Percentiles rank a stretch among this genome's conserved stretches.
These are phyloP conservation scores for Chamaedrilus cognettii DNA, from an alignment of 2,888 invertebrate genomes.

Conservation along the genomic window DNA sequence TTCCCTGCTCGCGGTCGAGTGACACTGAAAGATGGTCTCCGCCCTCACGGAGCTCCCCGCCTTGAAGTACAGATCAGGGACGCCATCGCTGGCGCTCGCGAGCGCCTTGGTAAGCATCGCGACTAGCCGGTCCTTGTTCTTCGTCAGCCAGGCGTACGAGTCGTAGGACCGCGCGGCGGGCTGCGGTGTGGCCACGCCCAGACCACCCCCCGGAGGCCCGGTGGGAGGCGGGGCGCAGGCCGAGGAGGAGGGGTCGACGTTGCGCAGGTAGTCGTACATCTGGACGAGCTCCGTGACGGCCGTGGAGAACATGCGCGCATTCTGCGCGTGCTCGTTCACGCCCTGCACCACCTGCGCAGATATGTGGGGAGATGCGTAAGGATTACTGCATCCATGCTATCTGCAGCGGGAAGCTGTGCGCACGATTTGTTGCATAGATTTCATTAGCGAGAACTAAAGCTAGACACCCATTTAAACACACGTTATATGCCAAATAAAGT, in stretches of 20 bases:
- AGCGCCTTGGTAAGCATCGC: constrained; percentile 42
- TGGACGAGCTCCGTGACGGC: constrained; percentile 40
- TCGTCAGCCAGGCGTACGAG: constrained; percentile 39
- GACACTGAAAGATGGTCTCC: constrained; percentile 36
- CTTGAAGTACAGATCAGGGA: constrained; percentile 43
- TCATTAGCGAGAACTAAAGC: too few relatives aligned
- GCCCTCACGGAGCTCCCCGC: constrained; percentile 39
- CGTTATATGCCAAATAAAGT: too few relatives aligned
- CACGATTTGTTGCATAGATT: too few relatives aligned
- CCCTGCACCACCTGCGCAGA: constrained; percentile 35
- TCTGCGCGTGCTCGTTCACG: constrained; percentile 37
- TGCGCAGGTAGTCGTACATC: constrained; percentile 41
- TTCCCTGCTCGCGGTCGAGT: constrained; percentile 34
- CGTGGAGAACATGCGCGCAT: constrained; percentile 37
- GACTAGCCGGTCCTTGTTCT: constrained; percentile 43
- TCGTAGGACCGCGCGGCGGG: constrained; percentile 31
- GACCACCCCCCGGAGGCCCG: background rate
- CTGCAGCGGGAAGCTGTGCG: too few relatives aligned
- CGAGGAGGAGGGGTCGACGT: constrained; percentile 31
- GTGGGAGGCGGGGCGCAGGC: background rate
- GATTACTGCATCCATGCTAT: too few relatives aligned
- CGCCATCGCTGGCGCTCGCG: constrained; percentile 40
- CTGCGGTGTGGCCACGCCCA: background rate
- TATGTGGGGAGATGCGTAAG: too few relatives aligned
- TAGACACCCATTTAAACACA: too few relatives aligned